phyloP scores from a whole-genome alignment of 2,888 invertebrate genomes.

The Temnothorax unifasciatus region DNA sequence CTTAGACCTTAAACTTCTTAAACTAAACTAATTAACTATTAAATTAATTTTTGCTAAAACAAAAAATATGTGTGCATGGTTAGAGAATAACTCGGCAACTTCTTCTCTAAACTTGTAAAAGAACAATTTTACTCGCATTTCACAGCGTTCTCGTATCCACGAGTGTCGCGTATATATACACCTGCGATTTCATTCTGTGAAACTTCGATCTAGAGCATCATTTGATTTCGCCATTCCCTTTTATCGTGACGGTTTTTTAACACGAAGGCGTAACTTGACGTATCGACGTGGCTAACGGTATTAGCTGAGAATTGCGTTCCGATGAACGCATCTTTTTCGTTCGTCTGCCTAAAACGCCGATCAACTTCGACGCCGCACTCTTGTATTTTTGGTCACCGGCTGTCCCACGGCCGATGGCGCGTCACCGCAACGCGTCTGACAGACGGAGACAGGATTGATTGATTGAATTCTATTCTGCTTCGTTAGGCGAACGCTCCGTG shows the following conservation, averaged over 20 bases:
- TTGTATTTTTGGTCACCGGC: constrained; percentile 45
- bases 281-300: constrained; percentile 24
- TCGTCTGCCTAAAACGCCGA: constrained; percentile 38
- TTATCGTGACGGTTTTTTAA: constrained; percentile 30
- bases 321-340: constrained; percentile 36
- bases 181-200: background rate
- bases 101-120: background rate
- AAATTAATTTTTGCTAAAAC: background rate
- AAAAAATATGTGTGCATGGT: background rate
- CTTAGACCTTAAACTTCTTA: background rate
- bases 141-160: background rate
- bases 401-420: constrained; percentile 25
- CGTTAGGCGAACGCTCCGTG: constrained; percentile 15
- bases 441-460: constrained; percentile 43
- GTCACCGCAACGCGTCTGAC: constrained; percentile 25
- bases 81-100: background rate
- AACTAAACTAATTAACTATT: background rate
- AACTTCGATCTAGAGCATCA: constrained; percentile 7
- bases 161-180: background rate
- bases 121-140: background rate
- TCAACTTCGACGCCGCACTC: constrained; percentile 13
- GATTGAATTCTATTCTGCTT: constrained; percentile 38
- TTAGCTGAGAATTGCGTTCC: constrained; percentile 51
- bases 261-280: constrained; percentile 5
- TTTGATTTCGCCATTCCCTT: constrained; percentile 31